Evolutionary conservation across 37 sponge, comb jelly and placozoan genomes (phyloP).

Genomic region (Spongilla lacustris): DNA sequence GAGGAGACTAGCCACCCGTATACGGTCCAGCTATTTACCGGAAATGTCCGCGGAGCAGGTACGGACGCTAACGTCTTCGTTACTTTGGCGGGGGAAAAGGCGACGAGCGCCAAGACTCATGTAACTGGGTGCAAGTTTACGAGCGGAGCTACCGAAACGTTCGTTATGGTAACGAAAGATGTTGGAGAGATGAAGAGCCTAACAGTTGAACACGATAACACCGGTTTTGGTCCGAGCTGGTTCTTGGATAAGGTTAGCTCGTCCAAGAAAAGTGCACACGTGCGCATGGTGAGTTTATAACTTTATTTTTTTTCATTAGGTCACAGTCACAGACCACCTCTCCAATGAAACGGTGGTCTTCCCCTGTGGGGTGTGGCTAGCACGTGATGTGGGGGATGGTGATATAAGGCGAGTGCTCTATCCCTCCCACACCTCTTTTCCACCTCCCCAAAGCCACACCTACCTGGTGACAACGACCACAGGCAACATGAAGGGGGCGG

Average conservation of each 20-base stretch:
- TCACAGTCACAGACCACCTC: background rate
- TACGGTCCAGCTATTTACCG: slow-evolving; percentile 38
- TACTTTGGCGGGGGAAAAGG: slow-evolving; percentile 62
- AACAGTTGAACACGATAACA: slow-evolving; percentile 78
- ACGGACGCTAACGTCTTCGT: slow-evolving; percentile 79
- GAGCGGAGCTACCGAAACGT: slow-evolving; percentile 13
- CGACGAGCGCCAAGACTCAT: slow-evolving; percentile 42
- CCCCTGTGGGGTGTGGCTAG: slow-evolving; percentile 77
- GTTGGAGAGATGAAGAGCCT: slow-evolving; percentile 26
- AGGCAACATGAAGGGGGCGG: slow-evolving; percentile 74
- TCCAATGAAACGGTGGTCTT: slow-evolving; percentile 20
- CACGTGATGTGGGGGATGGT: slow-evolving; percentile 74
- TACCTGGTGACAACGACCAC: slow-evolving; percentile 64
- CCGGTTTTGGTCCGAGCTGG: slow-evolving; percentile 85
- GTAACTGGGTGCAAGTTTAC: slow-evolving; percentile 19
- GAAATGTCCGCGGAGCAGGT: slow-evolving; percentile 75
- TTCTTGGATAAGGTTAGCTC: slow-evolving; percentile 42
- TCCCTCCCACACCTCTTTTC: background rate
- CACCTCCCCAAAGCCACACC: background rate
- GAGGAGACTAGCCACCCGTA: background rate
- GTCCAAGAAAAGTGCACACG: no score
- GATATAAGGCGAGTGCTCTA: slow-evolving; percentile 38
- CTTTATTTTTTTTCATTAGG: background rate
- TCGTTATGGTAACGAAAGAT: slow-evolving; percentile 8
- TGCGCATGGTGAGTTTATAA: no score